Percentiles rank a stretch among this genome's conserved stretches.
phyloP scores from a whole-genome alignment of 1,140 invertebrate genomes.

The Ruditapes philippinarum region DNA sequence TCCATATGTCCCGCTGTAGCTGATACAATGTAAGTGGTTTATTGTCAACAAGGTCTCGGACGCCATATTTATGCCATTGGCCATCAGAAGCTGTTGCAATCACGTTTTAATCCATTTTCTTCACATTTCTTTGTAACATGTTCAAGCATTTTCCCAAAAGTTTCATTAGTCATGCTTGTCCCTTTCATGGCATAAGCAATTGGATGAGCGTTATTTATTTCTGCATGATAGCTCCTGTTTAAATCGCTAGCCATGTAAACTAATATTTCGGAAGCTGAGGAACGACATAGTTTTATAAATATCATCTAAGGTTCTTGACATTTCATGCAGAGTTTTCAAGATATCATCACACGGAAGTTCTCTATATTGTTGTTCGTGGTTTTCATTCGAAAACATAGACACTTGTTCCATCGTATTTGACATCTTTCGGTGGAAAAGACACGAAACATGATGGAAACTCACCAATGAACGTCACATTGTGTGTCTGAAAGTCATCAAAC shows the following conservation, averaged over 20 bases:
- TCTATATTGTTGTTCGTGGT: background rate
- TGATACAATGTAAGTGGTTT: slow-evolving; percentile 23
- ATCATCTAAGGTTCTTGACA: background rate
- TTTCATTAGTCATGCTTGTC: slow-evolving; percentile 14
- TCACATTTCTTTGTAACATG: slow-evolving; percentile 2
- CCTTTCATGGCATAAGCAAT: slow-evolving; percentile 23
- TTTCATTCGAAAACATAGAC: background rate
- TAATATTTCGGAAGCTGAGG: background rate
- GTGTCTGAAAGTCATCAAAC: background rate
- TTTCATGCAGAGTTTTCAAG: background rate
- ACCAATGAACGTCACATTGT: background rate
- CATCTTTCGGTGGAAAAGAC: background rate
- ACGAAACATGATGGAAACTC: slow-evolving; percentile 1
- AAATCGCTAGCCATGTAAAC: slow-evolving; percentile 20
- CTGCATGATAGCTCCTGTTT: background rate
- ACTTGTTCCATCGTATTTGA: background rate
- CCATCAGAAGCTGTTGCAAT: background rate
- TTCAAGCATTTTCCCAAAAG: background rate
- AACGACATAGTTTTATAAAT: background rate
- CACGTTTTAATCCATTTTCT: background rate
- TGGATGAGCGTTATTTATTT: slow-evolving; percentile 25
- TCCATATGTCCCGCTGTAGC: background rate
- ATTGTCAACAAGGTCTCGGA: background rate
- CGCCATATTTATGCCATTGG: slow-evolving; percentile 23
- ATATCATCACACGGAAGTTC: background rate